Conservation (phyloP, 2,113 vertebrate genomes). For the Oplegnathus fasciatus region DNA sequence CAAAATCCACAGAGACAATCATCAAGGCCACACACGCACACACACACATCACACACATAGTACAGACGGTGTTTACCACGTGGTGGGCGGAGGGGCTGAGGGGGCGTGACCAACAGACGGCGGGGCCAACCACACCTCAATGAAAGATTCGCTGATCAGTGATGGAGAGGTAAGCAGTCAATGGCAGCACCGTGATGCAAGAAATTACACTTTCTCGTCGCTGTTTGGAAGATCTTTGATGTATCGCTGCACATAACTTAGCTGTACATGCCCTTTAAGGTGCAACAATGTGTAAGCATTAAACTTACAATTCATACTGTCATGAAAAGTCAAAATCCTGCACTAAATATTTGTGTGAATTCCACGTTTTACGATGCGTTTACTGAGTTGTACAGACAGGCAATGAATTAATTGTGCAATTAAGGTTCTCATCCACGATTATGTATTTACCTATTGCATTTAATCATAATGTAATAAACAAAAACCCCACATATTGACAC, state of each 20-base stretch:
- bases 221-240: neutral
- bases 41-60: slow-evolving; percentile 36
- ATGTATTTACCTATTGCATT: neutral
- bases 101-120: slow-evolving; percentile 41
- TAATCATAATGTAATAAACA: neutral
- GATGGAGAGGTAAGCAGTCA: slow-evolving; percentile 21
- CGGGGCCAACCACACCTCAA: slow-evolving; percentile 16
- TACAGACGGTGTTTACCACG: slow-evolving; percentile 42
- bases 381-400: neutral
- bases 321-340: neutral
- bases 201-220: neutral
- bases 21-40: slow-evolving; percentile 52
- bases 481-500: neutral
- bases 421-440: neutral
- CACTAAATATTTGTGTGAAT: neutral
- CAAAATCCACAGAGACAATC: slow-evolving; percentile 66
- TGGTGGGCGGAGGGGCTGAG: slow-evolving; percentile 42
- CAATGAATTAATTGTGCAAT: neutral
- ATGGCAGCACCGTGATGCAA: neutral
- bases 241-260: neutral
- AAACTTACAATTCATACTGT: neutral
- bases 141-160: slow-evolving; percentile 35
- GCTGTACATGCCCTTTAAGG: neutral
- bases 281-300: neutral
- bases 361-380: neutral